phyloP scores from a whole-genome alignment of 2,888 invertebrate genomes.

The Tenthredo amoena region DNA sequence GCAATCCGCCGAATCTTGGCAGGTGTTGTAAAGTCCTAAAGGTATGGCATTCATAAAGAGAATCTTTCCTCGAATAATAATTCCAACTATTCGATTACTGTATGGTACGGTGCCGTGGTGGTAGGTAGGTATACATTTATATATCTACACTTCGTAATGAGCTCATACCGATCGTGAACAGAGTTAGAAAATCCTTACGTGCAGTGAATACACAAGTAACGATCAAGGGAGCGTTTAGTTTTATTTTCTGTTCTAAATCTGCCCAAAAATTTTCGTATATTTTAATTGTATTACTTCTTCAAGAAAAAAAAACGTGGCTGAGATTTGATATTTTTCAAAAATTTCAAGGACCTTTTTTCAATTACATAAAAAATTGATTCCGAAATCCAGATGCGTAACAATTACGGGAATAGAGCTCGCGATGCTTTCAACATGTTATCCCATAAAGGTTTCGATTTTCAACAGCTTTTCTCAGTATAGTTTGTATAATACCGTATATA shows the following conservation, averaged over 20 bases:
- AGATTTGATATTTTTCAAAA: background rate
- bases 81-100: conserved; percentile 39
- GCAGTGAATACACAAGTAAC: no score
- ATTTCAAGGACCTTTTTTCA: background rate
- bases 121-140: background rate
- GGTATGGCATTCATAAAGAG: conserved; percentile 63
- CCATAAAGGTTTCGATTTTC: background rate
- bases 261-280: no score
- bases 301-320: background rate
- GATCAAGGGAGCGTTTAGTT: no score
- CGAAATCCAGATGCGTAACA: no score
- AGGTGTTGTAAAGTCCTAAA: conserved; percentile 68
- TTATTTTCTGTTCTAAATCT: no score
- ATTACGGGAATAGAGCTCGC: background rate
- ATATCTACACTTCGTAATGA: background rate
- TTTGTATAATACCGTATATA: background rate
- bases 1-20: conserved; percentile 67
- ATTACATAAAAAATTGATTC: no score
- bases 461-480: background rate
- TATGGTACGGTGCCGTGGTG: background rate
- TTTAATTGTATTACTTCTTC: no score
- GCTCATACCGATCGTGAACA: background rate
- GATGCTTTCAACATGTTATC: background rate
- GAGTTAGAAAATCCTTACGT: no score
- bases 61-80: conserved; percentile 51